Evolutionary conservation across 2,797 vertebrate species (phyloP).

Genomic region (Pseudochaenichthys georgianus): DNA sequence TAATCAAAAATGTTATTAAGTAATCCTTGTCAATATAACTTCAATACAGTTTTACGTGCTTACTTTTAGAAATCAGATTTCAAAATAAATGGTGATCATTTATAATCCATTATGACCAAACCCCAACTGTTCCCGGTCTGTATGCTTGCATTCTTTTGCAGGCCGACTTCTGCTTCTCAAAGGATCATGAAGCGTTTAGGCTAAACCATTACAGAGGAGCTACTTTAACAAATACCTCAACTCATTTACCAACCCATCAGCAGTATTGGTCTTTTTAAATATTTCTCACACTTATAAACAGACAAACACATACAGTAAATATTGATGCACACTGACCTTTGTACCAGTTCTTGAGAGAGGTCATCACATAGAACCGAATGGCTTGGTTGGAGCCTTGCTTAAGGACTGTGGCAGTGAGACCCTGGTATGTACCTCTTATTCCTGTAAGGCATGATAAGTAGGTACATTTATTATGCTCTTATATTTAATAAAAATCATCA

Average conservation of each 20-base stretch:
- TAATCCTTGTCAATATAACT: too few species aligned
- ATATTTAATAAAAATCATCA: background rate
- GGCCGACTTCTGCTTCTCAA: background rate
- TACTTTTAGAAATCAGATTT: too few species aligned
- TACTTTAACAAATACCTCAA: background rate
- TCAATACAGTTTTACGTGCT: too few species aligned
- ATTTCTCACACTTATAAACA: background rate
- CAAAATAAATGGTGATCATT: too few species aligned
- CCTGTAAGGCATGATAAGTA: constrained; percentile 74
- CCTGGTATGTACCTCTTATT: constrained; percentile 94
- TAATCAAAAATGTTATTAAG: too few species aligned
- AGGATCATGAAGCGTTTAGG: background rate
- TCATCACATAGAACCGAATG: constrained; percentile 97
- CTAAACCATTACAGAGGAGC: background rate
- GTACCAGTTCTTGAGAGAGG: constrained; percentile 96
- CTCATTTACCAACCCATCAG: background rate
- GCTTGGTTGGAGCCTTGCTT: constrained; percentile 98
- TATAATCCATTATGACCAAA: too few species aligned
- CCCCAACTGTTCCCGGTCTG: background rate
- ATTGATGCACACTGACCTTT: constrained; percentile 85
- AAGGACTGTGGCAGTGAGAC: constrained; percentile 93
- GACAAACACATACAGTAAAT: background rate
- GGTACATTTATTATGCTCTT: background rate
- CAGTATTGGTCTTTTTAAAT: constrained; percentile 5
- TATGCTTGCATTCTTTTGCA: background rate